Conservation (phyloP, 2,797 vertebrate genomes). For the Pteronotus mesoamericanus region DNA sequence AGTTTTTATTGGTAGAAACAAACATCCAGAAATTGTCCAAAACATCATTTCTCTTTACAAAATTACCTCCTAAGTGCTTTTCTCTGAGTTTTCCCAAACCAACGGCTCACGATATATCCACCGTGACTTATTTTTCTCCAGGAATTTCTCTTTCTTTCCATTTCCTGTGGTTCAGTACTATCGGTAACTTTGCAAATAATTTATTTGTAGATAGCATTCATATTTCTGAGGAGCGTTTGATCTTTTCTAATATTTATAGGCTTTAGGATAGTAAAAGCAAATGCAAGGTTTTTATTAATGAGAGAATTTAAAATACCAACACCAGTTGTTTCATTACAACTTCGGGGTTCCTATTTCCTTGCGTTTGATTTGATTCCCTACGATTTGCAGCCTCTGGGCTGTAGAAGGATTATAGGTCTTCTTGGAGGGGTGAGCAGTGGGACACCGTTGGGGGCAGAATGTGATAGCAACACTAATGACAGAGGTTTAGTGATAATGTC, state of each 20-base stretch:
- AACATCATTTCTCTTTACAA: background rate
- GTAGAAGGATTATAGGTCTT: background rate
- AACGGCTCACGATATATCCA: background rate
- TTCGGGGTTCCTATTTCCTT: background rate
- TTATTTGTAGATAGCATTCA: background rate
- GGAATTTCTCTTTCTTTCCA: background rate
- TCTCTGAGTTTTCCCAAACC: background rate
- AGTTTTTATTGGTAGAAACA: background rate
- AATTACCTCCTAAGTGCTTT: background rate
- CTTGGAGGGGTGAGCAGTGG: background rate
- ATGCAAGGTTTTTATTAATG: background rate
- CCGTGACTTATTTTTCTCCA: background rate
- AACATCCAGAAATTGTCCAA: background rate
- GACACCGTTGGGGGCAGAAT: background rate
- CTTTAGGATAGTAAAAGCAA: background rate
- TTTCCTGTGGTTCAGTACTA: background rate
- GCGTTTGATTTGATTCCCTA: background rate
- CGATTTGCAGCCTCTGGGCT: background rate
- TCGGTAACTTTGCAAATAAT: slow-evolving; percentile 40
- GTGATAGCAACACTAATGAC: background rate
- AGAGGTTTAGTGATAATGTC: background rate
- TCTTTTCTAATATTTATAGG: slow-evolving; percentile 44
- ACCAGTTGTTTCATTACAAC: background rate
- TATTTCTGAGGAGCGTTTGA: slow-evolving; percentile 20
- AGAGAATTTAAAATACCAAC: background rate